Conservation (phyloP, 2,888 invertebrate genomes). For the Drosophila putrida region DNA sequence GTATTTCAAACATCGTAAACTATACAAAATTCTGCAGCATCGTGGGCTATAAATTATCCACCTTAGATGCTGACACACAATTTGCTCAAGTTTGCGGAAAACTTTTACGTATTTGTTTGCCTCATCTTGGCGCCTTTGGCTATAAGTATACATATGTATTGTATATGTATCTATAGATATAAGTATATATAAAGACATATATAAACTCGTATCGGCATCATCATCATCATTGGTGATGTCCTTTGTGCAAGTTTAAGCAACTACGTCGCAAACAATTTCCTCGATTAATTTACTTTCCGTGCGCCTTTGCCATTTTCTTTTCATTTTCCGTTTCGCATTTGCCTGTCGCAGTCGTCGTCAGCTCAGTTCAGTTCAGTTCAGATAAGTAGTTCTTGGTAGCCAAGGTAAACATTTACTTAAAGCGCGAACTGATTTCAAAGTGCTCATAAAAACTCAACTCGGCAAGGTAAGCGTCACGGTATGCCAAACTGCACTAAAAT, state of each 20-base stretch:
- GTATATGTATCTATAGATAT: constrained; percentile 2
- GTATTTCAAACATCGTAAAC: constrained; percentile 4
- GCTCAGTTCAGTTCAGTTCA: constrained; percentile 28
- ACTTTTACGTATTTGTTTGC: constrained; percentile 56
- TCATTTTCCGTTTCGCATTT: constrained; percentile 71
- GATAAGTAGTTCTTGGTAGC: constrained; percentile 54
- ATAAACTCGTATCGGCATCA: constrained; percentile 23
- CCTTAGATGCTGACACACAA: constrained; percentile 75
- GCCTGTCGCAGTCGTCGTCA: constrained; percentile 32
- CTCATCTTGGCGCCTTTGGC: constrained; percentile 27
- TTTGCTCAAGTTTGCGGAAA: constrained; percentile 64
- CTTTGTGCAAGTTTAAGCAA: constrained; percentile 80
- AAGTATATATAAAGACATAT: constrained; percentile 8
- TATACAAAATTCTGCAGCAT: constrained; percentile 28
- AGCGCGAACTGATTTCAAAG: constrained; percentile 77
- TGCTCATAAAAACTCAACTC: constrained; percentile 69
- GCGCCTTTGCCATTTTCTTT: constrained; percentile 74
- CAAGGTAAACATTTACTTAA: constrained; percentile 78
- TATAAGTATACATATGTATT: neutral
- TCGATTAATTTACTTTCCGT: constrained; percentile 81
- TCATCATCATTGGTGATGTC: constrained; percentile 48
- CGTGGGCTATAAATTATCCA: constrained; percentile 55
- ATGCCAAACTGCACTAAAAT: constrained; percentile 55
- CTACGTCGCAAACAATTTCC: constrained; percentile 79
- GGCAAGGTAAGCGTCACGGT: constrained; percentile 55